Evolutionary conservation across 2,888 invertebrate genomes (phyloP).

Genomic region (Rhopalosiphum nymphaeae): DNA sequence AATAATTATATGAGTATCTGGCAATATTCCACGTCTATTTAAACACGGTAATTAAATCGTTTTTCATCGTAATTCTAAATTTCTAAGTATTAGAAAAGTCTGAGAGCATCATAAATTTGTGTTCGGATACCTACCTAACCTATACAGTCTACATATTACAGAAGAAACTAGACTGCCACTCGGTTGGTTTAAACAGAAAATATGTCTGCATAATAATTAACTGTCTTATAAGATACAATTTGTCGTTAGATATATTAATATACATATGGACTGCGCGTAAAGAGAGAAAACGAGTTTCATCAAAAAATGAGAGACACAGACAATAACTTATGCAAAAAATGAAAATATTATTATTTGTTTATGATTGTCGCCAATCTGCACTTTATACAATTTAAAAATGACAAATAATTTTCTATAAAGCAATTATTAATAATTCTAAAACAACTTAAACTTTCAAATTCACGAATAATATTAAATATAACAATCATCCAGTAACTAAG

Average conservation of each 20-base stretch:
- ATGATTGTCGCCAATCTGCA: not conserved
- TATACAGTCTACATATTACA: not conserved
- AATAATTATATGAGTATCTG: not conserved
- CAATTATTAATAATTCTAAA: not conserved
- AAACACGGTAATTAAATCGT: conserved; percentile 38
- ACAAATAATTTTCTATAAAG: too few relatives aligned
- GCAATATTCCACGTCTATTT: conserved; percentile 11
- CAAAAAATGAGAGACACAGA: not conserved
- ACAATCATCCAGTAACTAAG: not conserved
- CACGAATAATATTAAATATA: not conserved
- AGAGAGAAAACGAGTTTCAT: not conserved
- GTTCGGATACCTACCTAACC: not conserved
- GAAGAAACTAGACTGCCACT: not conserved
- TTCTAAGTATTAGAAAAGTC: not conserved
- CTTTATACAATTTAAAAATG: not conserved
- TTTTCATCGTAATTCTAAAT: conserved; percentile 20
- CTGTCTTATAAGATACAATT: not conserved
- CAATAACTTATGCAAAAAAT: not conserved
- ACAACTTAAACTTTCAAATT: not conserved
- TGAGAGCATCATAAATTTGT: not conserved
- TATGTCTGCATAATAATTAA: not conserved
- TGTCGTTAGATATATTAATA: not conserved
- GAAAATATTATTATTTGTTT: not conserved
- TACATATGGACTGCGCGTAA: not conserved
- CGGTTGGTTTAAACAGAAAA: not conserved